Conservation (phyloP, 2,888 invertebrate genomes). For the Xiphydria camelus region DNA sequence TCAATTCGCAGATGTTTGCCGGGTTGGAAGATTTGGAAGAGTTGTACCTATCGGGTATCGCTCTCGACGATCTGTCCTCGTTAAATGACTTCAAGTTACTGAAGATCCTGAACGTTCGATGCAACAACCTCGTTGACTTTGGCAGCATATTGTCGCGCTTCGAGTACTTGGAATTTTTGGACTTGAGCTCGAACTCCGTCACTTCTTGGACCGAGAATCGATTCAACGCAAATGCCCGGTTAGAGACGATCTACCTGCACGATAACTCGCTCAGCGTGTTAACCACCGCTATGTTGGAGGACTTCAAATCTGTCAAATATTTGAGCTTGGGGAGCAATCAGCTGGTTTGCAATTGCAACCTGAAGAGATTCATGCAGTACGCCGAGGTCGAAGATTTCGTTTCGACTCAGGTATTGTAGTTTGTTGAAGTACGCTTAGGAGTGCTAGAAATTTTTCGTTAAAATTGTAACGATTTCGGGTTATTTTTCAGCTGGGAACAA, state of each 20-base stretch:
- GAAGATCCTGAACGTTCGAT: constrained; percentile 58
- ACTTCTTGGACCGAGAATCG: constrained; percentile 61
- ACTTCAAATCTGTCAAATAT: constrained; percentile 59
- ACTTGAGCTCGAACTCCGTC: constrained; percentile 62
- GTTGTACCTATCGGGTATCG: constrained; percentile 55
- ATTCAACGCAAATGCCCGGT: constrained; percentile 53
- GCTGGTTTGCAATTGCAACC: constrained; percentile 65
- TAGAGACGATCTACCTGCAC: constrained; percentile 59
- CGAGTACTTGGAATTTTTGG: constrained; percentile 57
- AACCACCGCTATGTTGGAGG: constrained; percentile 62
- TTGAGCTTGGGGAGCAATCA: constrained; percentile 64
- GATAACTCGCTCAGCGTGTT: constrained; percentile 64
- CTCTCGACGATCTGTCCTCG: constrained; percentile 47
- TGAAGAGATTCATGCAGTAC: constrained; percentile 60
- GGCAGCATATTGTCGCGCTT: constrained; percentile 38
- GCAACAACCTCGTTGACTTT: constrained; percentile 61
- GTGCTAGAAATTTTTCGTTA: too few species aligned
- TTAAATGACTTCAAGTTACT: constrained; percentile 57
- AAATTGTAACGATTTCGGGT: too few species aligned
- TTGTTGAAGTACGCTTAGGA: too few species aligned
- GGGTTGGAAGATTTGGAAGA: constrained; percentile 57
- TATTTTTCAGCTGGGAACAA: too few species aligned
- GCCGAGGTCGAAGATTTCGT: constrained; percentile 41
- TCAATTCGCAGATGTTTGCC: constrained; percentile 48
- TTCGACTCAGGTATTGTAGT: constrained; percentile 23